Percentiles rank a stretch among this genome's conserved stretches.
Conservation (phyloP, 2,888 invertebrate species). For the Xanthorhoe designata region DNA sequence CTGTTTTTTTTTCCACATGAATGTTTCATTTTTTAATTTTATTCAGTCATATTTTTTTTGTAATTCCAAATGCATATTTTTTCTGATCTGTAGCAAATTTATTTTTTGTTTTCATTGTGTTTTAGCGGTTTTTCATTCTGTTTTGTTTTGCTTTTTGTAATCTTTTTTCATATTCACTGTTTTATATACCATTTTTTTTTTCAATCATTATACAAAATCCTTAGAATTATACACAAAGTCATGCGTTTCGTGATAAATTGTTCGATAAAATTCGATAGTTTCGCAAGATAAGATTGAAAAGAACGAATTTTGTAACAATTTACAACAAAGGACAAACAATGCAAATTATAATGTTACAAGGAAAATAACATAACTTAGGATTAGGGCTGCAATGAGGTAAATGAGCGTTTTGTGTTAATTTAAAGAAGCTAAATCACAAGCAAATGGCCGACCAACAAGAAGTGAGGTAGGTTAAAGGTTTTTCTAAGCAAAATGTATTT, state of each 20-base stretch:
- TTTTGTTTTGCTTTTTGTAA: slow-evolving; percentile 37
- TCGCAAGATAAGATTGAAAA: slow-evolving; percentile 9
- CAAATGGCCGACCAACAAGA: slow-evolving; percentile 9
- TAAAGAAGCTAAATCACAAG: slow-evolving; percentile 13
- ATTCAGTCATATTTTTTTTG: slow-evolving; percentile 33
- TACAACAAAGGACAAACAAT: slow-evolving; percentile 23
- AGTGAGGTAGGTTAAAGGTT: not conserved
- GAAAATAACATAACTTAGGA: slow-evolving; percentile 20
- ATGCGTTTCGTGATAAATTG: slow-evolving; percentile 27
- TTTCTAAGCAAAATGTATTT: not conserved
- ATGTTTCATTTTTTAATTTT: slow-evolving; percentile 22
- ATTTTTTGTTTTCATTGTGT: slow-evolving; percentile 34
- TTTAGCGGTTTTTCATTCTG: slow-evolving; percentile 38
- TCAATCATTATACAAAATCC: slow-evolving; percentile 13
- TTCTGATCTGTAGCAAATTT: not conserved
- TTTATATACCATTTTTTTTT: slow-evolving; percentile 33
- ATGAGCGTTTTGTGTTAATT: slow-evolving; percentile 2
- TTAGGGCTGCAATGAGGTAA: slow-evolving; percentile 25
- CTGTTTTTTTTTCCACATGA: slow-evolving; percentile 7
- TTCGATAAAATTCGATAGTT: slow-evolving; percentile 17
- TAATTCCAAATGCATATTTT: slow-evolving; percentile 15
- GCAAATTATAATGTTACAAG: slow-evolving; percentile 9
- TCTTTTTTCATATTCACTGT: slow-evolving; percentile 32
- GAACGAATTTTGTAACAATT: slow-evolving; percentile 17
- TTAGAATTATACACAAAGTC: slow-evolving; percentile 28